Base-by-base conservation (phyloP, 2,113 vertebrate genomes). In the Pseudorhombus dupliciocellatus region DNA sequence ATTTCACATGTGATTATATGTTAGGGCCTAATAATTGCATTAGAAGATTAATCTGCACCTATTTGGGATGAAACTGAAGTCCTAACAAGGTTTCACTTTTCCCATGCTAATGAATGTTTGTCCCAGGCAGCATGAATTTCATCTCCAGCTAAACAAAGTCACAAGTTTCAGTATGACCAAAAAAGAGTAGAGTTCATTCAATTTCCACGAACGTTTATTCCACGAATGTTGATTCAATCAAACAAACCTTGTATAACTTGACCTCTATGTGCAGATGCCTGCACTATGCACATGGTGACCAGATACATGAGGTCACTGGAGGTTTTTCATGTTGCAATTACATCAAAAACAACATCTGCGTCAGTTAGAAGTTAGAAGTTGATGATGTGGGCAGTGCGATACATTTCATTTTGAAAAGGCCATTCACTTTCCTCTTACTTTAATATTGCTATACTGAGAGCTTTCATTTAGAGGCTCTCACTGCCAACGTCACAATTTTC, bases 171-270 rank as follows among this genome's bases (percentile, higher is more conserved):
- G 58, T 44, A 30, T 56, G 54, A 44, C 20, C 7, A 73, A 72
- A 73, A 73, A 68, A 25, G 57, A 68, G 44, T 18, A 75, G 51
- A 72, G 57, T 79, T 84, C 70, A 80, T 85, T 80, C 65, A 66
- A 1, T 78, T 87, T 84, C 77, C 69, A 73, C 63, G 72, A 88
- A 84, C 66, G 69, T 84, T 80, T 78, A 73, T 86, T 89, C 84
- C 74, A 63, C 84, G 81, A 89, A 86, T 75, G 79, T 40, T 59
- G 80, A 87, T 84, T 72, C 54, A 81, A 81, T 79, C 73, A 77
- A 77, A 79, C 63, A 70, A 34, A 24, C 14, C 69, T 80, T 75
- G 56, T 68, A 71, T 67, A 84, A 86, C 55, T 60, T 75, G 85
- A 80, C 75, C 83, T 70, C 25, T 48, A 34, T 75, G 64, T 65